Percentiles rank a stretch among this genome's conserved stretches.
These are phyloP conservation scores for Grus americana DNA, from an alignment of 2,113 vertebrate species.

Conservation along the genomic window DNA sequence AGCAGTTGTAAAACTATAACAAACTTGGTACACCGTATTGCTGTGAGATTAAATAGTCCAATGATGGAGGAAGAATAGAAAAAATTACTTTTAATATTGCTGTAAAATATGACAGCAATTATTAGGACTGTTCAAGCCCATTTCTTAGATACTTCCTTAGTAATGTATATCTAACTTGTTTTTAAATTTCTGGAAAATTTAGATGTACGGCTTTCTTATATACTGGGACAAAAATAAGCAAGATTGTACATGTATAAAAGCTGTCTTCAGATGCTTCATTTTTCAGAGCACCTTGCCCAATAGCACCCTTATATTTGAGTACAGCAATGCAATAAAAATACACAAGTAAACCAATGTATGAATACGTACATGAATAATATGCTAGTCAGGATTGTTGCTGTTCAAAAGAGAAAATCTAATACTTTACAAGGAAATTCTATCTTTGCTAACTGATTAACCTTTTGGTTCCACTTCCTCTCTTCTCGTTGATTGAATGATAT, in stretches of 20 bases:
- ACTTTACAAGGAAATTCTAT: not conserved
- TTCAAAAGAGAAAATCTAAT: not conserved
- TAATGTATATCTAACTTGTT: not conserved
- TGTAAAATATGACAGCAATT: not conserved
- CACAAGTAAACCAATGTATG: not conserved
- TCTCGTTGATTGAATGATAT: not conserved
- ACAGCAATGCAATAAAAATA: not conserved
- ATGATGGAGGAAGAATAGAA: not conserved
- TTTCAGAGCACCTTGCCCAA: not conserved
- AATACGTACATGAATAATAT: not conserved
- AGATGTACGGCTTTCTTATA: not conserved
- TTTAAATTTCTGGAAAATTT: not conserved
- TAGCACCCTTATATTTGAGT: not conserved
- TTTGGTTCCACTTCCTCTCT: not conserved
- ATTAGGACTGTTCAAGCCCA: not conserved
- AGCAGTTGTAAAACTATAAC: not conserved
- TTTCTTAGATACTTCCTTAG: not conserved
- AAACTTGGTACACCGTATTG: fast-evolving
- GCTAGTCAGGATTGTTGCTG: not conserved
- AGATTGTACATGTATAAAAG: not conserved
- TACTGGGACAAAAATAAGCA: not conserved
- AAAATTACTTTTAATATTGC: not conserved
- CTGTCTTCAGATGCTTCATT: not conserved
- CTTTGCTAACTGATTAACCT: not conserved
- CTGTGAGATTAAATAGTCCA: not conserved